A percentile compares a stretch with the other conserved stretches of the same genome.
These are phyloP conservation scores for Rhea pennata DNA, from an alignment of 2,113 vertebrate species.

Conservation along the genomic window DNA sequence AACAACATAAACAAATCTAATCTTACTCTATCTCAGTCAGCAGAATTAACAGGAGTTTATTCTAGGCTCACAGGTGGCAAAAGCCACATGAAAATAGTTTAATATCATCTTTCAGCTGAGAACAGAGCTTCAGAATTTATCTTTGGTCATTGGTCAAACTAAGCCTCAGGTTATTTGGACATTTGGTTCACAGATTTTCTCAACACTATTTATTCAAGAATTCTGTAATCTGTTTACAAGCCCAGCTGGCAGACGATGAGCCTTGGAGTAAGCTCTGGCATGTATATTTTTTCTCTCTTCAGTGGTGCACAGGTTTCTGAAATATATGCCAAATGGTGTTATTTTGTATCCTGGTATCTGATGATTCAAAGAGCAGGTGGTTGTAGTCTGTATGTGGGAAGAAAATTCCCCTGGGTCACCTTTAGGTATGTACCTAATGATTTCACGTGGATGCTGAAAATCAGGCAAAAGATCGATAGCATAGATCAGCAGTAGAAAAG, in stretches of 20 bases:
- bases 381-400: neutral
- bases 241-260: constrained; percentile 38
- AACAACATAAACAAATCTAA: neutral
- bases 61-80: constrained; percentile 20
- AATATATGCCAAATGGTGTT: neutral
- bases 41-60: neutral
- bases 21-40: neutral
- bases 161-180: constrained; percentile 62
- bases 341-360: neutral
- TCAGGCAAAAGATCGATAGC: neutral
- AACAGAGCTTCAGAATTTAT: constrained; percentile 19
- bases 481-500: neutral
- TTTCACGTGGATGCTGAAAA: neutral
- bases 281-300: neutral
- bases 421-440: neutral
- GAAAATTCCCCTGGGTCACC: neutral
- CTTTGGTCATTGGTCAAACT: constrained; percentile 49
- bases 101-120: neutral
- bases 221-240: constrained; percentile 35
- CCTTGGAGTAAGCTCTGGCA: neutral
- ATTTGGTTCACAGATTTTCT: constrained; percentile 66
- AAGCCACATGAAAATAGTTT: constrained; percentile 32
- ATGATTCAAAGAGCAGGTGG: neutral
- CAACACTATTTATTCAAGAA: constrained; percentile 9
- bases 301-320: neutral